Evolutionary conservation across 37 sponge, comb jelly and placozoan species (phyloP).

Genomic region (Amphimedon queenslandica): DNA sequence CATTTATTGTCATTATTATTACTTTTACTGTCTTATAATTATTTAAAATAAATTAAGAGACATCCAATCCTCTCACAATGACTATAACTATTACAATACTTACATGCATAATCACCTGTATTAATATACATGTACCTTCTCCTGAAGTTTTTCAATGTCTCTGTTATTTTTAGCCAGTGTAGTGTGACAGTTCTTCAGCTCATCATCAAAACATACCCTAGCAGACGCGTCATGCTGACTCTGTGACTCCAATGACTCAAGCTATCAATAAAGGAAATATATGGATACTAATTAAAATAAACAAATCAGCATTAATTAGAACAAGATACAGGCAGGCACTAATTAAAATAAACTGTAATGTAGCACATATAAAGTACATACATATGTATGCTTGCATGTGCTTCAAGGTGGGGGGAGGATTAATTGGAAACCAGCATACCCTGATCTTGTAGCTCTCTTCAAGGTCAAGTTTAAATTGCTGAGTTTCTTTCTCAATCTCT

Average conservation of each 20-base stretch:
- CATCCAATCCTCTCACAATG: too few species aligned
- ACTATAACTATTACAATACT: too few species aligned
- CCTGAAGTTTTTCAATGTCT: conserved; percentile 40
- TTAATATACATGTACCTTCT: too few species aligned
- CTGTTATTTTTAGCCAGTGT: not conserved
- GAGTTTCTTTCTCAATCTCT: conserved; percentile 53
- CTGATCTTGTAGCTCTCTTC: conserved; percentile 49
- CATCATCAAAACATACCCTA: conserved; percentile 24
- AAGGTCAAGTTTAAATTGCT: conserved; percentile 44
- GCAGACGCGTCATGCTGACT: conserved; percentile 27
- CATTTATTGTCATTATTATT: too few species aligned
- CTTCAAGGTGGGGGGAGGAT: too few species aligned
- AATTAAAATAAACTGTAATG: not conserved
- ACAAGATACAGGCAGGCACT: not conserved
- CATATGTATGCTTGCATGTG: too few species aligned
- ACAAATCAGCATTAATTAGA: too few species aligned
- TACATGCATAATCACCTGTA: too few species aligned
- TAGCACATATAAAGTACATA: not conserved
- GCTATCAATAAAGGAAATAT: conserved; percentile 30
- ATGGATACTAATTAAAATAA: too few species aligned
- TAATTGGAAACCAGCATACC: conserved; percentile 44
- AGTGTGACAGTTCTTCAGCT: conserved; percentile 28
- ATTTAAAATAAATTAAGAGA: too few species aligned
- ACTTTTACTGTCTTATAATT: too few species aligned
- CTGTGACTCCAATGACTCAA: conserved; percentile 50